These are phyloP conservation scores for Sitta europaea DNA, from an alignment of 2,113 vertebrate species.

Conservation along the genomic window DNA sequence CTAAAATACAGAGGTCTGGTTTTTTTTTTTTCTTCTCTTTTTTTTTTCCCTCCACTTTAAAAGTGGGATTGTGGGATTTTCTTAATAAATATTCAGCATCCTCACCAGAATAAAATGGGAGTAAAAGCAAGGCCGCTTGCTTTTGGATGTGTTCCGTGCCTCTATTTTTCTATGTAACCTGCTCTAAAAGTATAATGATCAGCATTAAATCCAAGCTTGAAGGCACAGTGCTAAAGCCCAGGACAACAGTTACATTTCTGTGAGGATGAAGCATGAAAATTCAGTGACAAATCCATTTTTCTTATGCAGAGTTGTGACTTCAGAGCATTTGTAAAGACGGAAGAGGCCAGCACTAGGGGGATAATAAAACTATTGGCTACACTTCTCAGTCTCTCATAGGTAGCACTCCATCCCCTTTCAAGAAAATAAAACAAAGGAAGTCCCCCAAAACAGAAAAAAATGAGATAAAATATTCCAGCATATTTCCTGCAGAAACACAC, in stretches of 20 bases:
- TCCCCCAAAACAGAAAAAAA: not conserved
- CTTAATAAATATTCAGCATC: slow-evolving; percentile 55
- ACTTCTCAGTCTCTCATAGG: not conserved
- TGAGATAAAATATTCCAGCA: not conserved
- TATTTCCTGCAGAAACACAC: not conserved
- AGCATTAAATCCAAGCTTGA: slow-evolving; percentile 67
- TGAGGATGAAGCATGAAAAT: slow-evolving; percentile 58
- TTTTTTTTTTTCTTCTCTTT: not conserved
- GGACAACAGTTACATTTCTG: slow-evolving; percentile 74
- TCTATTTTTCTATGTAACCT: slow-evolving; percentile 61
- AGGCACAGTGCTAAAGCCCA: slow-evolving; percentile 67
- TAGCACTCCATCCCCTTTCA: not conserved
- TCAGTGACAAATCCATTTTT: slow-evolving; percentile 75
- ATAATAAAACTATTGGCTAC: slow-evolving; percentile 1
- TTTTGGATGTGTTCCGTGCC: slow-evolving; percentile 50
- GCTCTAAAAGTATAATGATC: slow-evolving; percentile 70
- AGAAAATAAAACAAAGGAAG: not conserved
- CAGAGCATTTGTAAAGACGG: slow-evolving; percentile 49
- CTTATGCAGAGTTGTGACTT: slow-evolving; percentile 51
- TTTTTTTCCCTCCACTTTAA: not conserved
- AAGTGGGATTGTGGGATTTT: slow-evolving; percentile 38
- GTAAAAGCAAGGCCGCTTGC: slow-evolving; percentile 37
- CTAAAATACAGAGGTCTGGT: not conserved
- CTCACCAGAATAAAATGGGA: slow-evolving; percentile 42
- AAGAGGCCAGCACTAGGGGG: not conserved